These are phyloP conservation scores for Arctopsyche grandis DNA, from an alignment of 1,140 invertebrate genomes.

Conservation along the genomic window DNA sequence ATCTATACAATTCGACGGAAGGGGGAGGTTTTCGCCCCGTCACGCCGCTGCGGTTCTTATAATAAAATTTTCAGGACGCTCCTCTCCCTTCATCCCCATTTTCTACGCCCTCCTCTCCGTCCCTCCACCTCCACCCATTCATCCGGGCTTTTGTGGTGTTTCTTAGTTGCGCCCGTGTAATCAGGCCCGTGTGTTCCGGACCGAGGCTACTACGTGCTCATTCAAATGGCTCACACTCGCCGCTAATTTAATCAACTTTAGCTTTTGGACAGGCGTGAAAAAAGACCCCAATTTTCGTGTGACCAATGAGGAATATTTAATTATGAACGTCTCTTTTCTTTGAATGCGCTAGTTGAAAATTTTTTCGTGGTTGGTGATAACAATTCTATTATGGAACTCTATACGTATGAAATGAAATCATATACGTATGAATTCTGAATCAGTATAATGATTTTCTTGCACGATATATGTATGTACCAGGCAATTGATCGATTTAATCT, in stretches of 20 bases:
- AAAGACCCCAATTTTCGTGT: slow-evolving; percentile 20
- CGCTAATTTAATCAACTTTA: slow-evolving; percentile 44
- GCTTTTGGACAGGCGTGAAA: slow-evolving; percentile 45
- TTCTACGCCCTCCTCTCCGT: background rate
- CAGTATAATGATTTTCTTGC: no score
- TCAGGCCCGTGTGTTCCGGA: slow-evolving; percentile 23
- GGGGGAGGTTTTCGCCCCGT: slow-evolving; percentile 5
- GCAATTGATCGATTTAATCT: no score
- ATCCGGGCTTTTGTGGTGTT: background rate
- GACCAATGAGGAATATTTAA: no score
- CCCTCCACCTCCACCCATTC: background rate
- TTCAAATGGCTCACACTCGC: slow-evolving; percentile 9
- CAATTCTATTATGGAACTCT: no score
- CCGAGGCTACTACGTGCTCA: slow-evolving; percentile 7
- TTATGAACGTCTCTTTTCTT: no score
- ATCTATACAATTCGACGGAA: slow-evolving; percentile 21
- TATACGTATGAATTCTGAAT: no score
- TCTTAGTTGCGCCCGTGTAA: slow-evolving; percentile 29
- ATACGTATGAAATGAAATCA: no score
- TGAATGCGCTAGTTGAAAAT: no score
- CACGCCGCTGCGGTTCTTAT: slow-evolving; percentile 13
- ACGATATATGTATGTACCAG: no score
- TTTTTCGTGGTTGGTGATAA: no score
- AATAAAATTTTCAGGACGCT: slow-evolving; percentile 31
- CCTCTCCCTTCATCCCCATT: background rate